Percentiles rank a stretch among this genome's conserved stretches.
These are phyloP conservation scores for Xanthia togata DNA, from an alignment of 2,888 invertebrate genomes.

Conservation along the genomic window DNA sequence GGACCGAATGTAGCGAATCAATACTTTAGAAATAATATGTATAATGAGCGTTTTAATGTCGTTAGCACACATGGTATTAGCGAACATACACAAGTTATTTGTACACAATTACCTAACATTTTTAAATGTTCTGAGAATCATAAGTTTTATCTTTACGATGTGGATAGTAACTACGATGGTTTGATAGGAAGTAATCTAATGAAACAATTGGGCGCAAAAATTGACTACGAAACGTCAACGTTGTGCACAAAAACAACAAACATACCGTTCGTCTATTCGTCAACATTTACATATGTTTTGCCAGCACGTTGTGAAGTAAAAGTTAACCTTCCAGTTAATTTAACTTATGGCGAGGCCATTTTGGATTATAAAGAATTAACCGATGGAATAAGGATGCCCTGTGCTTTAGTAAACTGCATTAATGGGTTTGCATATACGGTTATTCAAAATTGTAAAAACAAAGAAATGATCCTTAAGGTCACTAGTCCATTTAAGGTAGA, in stretches of 20 bases:
- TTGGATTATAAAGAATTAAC: not conserved
- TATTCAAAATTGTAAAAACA: not conserved
- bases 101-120: not conserved
- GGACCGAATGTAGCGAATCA: not conserved
- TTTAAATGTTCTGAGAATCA: not conserved
- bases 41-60: not conserved
- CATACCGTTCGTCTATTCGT: not conserved
- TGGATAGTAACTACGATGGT: not conserved
- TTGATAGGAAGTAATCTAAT: not conserved
- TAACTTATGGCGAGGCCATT: not conserved
- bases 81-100: not conserved
- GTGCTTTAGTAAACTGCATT: not conserved
- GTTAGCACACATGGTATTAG: not conserved
- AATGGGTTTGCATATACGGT: not conserved
- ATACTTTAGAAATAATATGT: not conserved
- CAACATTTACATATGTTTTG: not conserved
- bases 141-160: not conserved
- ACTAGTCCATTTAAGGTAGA: not conserved
- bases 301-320: not conserved
- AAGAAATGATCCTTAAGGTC: not conserved
- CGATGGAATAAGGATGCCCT: not conserved
- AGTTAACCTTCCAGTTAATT: not conserved
- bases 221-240: too few relatives aligned
- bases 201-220: not conserved
- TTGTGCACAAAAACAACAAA: too few relatives aligned